Evolutionary conservation across 2,888 invertebrate genomes (phyloP), one percentile per base, ranked within the genome.

Genomic region (Caenorhabditis parvicauda): DNA sequence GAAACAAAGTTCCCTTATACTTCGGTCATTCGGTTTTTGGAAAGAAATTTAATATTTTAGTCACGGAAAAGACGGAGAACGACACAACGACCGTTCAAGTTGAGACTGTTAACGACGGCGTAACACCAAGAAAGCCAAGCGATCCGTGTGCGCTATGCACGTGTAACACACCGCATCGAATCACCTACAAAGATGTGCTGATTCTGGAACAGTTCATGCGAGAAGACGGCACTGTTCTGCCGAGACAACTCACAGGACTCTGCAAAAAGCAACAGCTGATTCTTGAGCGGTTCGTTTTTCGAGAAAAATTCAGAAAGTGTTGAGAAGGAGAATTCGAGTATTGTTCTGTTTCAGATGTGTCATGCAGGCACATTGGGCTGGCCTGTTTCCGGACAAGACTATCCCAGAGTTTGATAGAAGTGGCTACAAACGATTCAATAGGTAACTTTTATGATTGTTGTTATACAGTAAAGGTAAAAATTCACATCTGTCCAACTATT

Each of bases 321-420:
- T 12, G 14, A 28, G 32, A 38, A 49, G 22, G 19, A 37, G 38
- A 12, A 7, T 4, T 9, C 7, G n/a, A 47, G 9, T 29, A 9
- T 6, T 28, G 4, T 47, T n/a, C 12, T 17, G 2, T 37, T 57
- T 37, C 22, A 67, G 79, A 53, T 79, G 79, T 54, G 79, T 79
- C 17, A 79, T 79, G 75, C 75, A 79, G 48, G 79, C 79, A 6
- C 76, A 76, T 51, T 79, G 79, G 79, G 65, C 76, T 7, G 79
- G 79, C 1, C 63, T 79, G 14, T 79, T 79, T 47, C 77, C 88
- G 87, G 74, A 79, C 35, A 65, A 70, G 38, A 79, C 72, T 2
- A 67, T 75, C 22, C 67, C 69, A 4, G 72, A 75, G 27, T 71
- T 75, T 42, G 79, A 79, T 45, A 67, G 76, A 38, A 67, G 73